Evolutionary conservation across 2,888 invertebrate species (phyloP), one percentile per base, ranked within the genome.

Genomic region (Coenonympha arcania): DNA sequence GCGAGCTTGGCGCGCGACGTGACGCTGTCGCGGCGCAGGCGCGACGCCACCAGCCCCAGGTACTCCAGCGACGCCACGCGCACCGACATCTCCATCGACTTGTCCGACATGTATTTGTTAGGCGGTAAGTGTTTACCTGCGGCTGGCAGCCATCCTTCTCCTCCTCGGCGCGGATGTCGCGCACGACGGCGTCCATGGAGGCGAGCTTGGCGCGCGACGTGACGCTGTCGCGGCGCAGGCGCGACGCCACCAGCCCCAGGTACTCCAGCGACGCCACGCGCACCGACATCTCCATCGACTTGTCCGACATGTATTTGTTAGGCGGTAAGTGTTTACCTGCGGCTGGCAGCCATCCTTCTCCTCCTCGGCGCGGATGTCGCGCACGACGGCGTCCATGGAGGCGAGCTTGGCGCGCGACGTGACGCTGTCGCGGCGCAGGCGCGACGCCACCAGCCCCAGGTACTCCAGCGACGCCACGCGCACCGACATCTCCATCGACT

Each of bases 11-110:
- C 92, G 51, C 94, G 91, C 5, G 95, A 95, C 48, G 91, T 90
- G 6, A 99, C 96, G 20, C 96, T 95, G 85, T 99, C 99, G 61
- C 95, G 94, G 58, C 99, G 88, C 56, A 99, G 86, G 62, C 97
- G 90, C 39, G 98, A 96, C 34, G 98, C 97, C 13, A 99, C 97
- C 47, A 98, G 93, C n/a, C 99, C 99, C 54, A 99, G 89, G 86
- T 99, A 99, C 79, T 99, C 99, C 61, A 99, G 89, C 47, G 98
- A 98, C 4, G 98, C 98, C 45, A 98, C 94, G 42, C 99, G 90
- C 57, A 99, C 90, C 1, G 97, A 92, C 92, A 99, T 98, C 74
- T 99, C 99, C 64, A 95, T 94, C 4, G 92, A 89, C 78, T 98
- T 99, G 81, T 97, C 97, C 31, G 96, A 95, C 74, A 90, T 90